Evolutionary conservation across 2,888 invertebrate species (phyloP), one percentile per base, ranked within the genome.

Genomic region (Neuroscelio doddi): DNA sequence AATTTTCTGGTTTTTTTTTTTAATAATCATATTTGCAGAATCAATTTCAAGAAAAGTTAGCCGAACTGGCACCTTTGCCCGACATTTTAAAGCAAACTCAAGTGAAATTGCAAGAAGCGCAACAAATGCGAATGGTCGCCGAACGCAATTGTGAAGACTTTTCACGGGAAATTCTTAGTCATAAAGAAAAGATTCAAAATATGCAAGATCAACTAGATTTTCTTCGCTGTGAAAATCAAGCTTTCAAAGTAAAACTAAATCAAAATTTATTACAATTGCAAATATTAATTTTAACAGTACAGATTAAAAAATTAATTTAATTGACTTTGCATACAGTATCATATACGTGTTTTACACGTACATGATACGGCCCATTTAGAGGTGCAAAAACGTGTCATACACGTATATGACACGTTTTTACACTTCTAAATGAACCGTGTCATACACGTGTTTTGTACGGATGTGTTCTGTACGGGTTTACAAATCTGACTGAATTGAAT

Each of bases 41-140:
- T 73, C 88, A 91, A 80, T 92, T 92, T 84, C 91, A 91, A 86
- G 91, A 91, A 74, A 91, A 91, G 79, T 82, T 92, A 15, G 89
- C 90, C 57, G 91, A 92, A 80, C 81, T 92, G 42, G 88, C 90
- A 0, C 91, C 91, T 0, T 85, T 92, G 17, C 91, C 91, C 0
- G 91, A 91, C 65, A 86, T 92, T 21, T 80, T 92, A 67, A 91
- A 90, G 75, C 89, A 90, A 26, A 90, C 91, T 0, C 91, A 92
- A 78, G 75, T 88, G 71, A 88, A 90, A 70, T 80, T 92, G 42
- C 90, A 91, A 75, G 91, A 92, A 75, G 88, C 90, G 0, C 90
- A 91, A 73, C 91, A 91, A 71, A 85, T 89, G 77, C 90, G 91
- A 67, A 85, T 90, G 4, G 81, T 90, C 1, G 89, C 90, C 0